These are phyloP conservation scores for Resseliella maxima DNA, from an alignment of 2,888 invertebrate genomes.

Conservation along the genomic window DNA sequence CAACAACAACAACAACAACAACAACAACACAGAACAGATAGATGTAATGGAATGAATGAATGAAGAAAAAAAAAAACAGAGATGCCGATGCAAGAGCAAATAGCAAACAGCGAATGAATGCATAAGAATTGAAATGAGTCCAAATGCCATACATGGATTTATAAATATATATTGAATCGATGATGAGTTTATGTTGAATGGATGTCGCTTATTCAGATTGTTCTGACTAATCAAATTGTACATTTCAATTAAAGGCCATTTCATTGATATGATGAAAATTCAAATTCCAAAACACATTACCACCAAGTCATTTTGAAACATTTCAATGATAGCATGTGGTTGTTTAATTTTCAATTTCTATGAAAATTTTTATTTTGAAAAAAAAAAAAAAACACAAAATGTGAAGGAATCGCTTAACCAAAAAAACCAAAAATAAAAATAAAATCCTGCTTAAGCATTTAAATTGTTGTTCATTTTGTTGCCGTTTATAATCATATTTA, in stretches of 20 bases:
- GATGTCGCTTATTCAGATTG: background rate
- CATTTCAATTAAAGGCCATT: conserved; percentile 49
- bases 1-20: too few species aligned
- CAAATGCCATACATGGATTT: background rate
- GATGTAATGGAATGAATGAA: background rate
- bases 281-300: conserved; percentile 38
- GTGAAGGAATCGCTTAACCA: background rate
- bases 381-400: background rate
- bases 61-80: background rate
- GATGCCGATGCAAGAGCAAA: background rate
- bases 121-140: background rate
- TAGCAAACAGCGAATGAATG: conserved; percentile 38
- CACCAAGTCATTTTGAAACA: background rate
- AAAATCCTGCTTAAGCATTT: background rate
- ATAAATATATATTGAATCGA: too few species aligned
- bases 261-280: background rate
- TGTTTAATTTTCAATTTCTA: too few species aligned
- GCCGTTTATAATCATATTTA: conserved; percentile 4
- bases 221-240: conserved; percentile 47
- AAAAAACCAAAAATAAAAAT: background rate
- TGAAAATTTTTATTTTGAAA: background rate
- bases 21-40: too few species aligned
- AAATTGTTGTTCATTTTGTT: background rate
- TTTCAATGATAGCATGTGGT: too few species aligned
- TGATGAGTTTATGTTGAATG: background rate